Evolutionary conservation across 2,888 invertebrate species (phyloP).

Genomic region (Branchellion lobata): DNA sequence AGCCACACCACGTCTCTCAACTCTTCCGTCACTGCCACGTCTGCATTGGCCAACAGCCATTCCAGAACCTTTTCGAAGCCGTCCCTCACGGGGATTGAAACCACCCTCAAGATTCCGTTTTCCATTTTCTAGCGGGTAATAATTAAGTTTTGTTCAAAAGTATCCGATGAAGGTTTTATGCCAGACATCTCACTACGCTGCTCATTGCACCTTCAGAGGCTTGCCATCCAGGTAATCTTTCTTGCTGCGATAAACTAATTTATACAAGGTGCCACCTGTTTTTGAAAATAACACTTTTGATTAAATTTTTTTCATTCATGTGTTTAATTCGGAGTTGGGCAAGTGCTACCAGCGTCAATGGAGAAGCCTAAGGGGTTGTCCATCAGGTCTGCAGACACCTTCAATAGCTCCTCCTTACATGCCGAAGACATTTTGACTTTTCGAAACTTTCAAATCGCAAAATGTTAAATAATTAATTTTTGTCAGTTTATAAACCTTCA

Average conservation of each 20-base stretch:
- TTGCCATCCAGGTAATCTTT: conserved; percentile 18
- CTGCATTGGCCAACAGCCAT: neutral
- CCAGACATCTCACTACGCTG: neutral
- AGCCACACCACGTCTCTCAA: neutral
- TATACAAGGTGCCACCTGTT: neutral
- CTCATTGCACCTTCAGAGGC: conserved; percentile 11
- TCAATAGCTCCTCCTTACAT: neutral
- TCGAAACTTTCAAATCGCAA: too few relatives aligned
- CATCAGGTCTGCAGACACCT: neutral
- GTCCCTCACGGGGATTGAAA: neutral
- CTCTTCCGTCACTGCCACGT: neutral
- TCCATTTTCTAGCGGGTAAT: too few relatives aligned
- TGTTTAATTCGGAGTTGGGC: too few relatives aligned
- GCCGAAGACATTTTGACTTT: neutral
- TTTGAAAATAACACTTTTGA: neutral
- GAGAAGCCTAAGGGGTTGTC: conserved; percentile 16
- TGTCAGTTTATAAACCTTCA: too few relatives aligned
- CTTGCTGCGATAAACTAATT: conserved; percentile 13
- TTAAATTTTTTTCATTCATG: too few relatives aligned
- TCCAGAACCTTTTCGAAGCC: neutral
- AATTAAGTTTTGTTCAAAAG: neutral
- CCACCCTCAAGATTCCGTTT: neutral
- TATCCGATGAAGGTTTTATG: neutral
- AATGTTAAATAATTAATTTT: too few relatives aligned
- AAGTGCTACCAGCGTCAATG: conserved; percentile 31